These are phyloP conservation scores for Eubasilissa splendida DNA, from an alignment of 2,888 invertebrate genomes.

Conservation along the genomic window DNA sequence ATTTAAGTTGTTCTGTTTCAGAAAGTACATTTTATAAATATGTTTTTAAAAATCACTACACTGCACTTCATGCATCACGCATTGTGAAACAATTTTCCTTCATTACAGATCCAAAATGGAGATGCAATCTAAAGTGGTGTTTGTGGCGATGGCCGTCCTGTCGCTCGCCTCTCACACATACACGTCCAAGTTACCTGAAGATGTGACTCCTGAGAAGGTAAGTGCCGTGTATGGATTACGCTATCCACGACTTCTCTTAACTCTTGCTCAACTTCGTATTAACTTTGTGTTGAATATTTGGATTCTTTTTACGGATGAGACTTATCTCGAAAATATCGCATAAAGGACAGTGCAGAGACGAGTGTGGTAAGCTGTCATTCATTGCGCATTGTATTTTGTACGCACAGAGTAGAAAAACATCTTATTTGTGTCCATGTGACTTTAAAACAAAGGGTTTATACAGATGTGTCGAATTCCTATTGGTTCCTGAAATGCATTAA, in stretches of 20 bases:
- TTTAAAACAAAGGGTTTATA: too few species aligned
- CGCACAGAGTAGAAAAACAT: too few species aligned
- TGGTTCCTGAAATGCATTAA: too few species aligned
- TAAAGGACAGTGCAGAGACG: too few species aligned
- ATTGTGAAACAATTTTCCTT: not conserved
- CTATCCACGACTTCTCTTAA: not conserved
- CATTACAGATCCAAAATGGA: constrained; percentile 28
- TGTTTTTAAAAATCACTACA: not conserved
- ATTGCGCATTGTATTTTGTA: too few species aligned
- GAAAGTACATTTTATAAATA: not conserved
- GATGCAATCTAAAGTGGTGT: not conserved
- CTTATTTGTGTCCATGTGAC: too few species aligned
- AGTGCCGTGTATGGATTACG: not conserved
- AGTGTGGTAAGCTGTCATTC: too few species aligned
- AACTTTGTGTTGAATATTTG: not conserved
- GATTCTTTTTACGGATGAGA: not conserved
- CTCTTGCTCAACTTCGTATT: not conserved
- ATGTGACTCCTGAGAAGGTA: constrained; percentile 5
- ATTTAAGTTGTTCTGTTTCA: not conserved
- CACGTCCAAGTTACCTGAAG: constrained; percentile 36
- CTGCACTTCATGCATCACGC: not conserved
- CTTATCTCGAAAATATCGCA: too few species aligned
- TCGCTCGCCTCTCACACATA: not conserved
- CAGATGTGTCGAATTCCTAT: too few species aligned
- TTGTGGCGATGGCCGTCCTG: constrained; percentile 14